A percentile compares a stretch with the other conserved stretches of the same genome.
Conservation (phyloP, 2,113 vertebrate species). For the Aptenodytes forsteri region DNA sequence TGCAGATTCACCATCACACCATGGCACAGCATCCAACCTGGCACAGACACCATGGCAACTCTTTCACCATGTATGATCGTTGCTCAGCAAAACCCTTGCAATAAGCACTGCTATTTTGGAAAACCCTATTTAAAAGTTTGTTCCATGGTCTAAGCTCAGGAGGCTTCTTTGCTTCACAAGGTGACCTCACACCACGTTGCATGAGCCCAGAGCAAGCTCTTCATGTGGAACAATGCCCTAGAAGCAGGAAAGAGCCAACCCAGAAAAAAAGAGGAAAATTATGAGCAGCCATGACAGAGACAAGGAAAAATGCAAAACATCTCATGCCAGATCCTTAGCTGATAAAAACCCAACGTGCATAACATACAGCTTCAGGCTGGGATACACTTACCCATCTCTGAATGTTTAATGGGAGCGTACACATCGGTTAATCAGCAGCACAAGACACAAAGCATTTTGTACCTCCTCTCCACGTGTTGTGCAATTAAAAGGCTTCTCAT, state of each 20-base stretch:
- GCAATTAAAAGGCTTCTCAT: conserved; percentile 63
- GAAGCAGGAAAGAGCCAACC: not conserved
- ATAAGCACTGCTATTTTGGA: not conserved
- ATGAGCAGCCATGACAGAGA: not conserved
- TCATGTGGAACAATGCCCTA: not conserved
- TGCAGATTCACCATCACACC: not conserved
- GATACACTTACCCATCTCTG: conserved; percentile 7
- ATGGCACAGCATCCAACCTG: not conserved
- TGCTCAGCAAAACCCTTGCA: not conserved
- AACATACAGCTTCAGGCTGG: not conserved
- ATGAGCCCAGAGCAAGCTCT: not conserved
- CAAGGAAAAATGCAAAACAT: not conserved
- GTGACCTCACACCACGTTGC: not conserved
- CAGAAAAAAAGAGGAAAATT: not conserved
- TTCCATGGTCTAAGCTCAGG: not conserved
- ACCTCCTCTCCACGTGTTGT: conserved; percentile 13
- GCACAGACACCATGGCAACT: not conserved
- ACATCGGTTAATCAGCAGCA: conserved; percentile 35
- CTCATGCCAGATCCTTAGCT: not conserved
- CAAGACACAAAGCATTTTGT: conserved; percentile 41
- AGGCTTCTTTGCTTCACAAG: not conserved
- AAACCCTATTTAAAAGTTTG: not conserved
- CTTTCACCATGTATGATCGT: not conserved
- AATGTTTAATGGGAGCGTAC: conserved; percentile 45
- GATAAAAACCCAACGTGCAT: not conserved